These are phyloP conservation scores for Micromesistius poutassou DNA, from an alignment of 2,797 vertebrate species.

Conservation along the genomic window DNA sequence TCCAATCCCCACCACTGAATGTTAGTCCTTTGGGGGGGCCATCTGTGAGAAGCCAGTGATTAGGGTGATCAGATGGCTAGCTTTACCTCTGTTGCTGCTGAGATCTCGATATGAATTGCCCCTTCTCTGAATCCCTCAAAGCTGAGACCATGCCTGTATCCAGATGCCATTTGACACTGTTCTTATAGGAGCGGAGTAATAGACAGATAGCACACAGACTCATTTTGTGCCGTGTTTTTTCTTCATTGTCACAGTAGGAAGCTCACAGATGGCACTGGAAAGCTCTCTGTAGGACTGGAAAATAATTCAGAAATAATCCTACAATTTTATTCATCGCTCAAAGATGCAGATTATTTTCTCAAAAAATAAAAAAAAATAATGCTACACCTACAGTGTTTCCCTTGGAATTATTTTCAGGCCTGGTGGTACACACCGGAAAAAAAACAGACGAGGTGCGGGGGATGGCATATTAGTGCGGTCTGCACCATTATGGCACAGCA, in stretches of 20 bases:
- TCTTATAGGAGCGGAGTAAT: conserved; percentile 47
- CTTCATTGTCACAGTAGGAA: not conserved
- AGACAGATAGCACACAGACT: conserved; percentile 23
- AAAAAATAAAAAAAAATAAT: no score
- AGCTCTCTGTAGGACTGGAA: not conserved
- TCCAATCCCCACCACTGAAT: conserved; percentile 54
- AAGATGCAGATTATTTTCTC: no score
- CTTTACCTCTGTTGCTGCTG: conserved; percentile 50
- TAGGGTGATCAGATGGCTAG: conserved; percentile 57
- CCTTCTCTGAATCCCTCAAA: conserved; percentile 36
- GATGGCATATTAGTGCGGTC: no score
- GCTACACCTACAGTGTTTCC: no score
- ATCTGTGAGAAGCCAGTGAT: conserved; percentile 63
- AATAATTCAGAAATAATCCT: not conserved
- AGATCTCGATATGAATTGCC: conserved; percentile 29
- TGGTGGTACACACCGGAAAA: no score
- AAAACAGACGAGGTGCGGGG: no score
- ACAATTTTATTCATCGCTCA: no score
- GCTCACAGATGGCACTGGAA: no score
- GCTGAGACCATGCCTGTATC: conserved; percentile 35
- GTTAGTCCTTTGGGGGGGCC: conserved; percentile 56
- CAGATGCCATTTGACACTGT: conserved; percentile 47
- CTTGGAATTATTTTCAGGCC: no score
- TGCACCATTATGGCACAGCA: no score
- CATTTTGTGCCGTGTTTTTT: not conserved